Percentiles rank a stretch among this genome's conserved stretches.
These are phyloP conservation scores for Hoplias malabaricus DNA, from an alignment of 2,113 vertebrate genomes.

Conservation along the genomic window DNA sequence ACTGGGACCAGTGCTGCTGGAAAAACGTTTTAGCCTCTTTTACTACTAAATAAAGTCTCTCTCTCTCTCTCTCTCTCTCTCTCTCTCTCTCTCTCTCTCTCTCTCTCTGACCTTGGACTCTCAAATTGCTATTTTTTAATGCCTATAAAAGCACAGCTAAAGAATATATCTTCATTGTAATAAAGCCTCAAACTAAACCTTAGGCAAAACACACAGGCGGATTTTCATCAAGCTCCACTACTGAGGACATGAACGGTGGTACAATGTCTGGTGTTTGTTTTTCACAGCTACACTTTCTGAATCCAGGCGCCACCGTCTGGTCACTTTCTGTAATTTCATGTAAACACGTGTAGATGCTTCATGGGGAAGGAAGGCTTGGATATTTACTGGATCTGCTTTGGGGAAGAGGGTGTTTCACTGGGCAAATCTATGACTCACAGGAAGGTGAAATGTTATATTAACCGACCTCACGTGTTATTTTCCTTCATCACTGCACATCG, in stretches of 20 bases:
- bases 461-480: too few species aligned
- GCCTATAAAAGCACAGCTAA: background rate
- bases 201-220: background rate
- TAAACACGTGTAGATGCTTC: background rate
- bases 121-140: background rate
- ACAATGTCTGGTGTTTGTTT: background rate
- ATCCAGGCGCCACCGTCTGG: constrained; percentile 57
- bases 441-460: too few species aligned
- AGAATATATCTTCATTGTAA: background rate
- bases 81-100: constrained; percentile 23
- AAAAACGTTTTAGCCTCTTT: constrained; percentile 72
- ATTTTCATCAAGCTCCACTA: background rate
- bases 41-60: constrained; percentile 52
- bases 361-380: too few species aligned
- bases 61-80: constrained; percentile 32
- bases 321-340: constrained; percentile 7
- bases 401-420: too few species aligned
- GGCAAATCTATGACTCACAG: too few species aligned
- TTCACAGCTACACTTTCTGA: constrained; percentile 42
- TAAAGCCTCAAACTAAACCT: background rate
- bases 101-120: background rate
- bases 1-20: constrained; percentile 70
- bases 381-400: too few species aligned
- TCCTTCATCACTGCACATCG: too few species aligned
- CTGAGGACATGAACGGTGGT: background rate